A percentile compares a stretch with the other conserved stretches of the same genome.
phyloP scores from a whole-genome alignment of 1,140 invertebrate species.

The Cydia strobilella region DNA sequence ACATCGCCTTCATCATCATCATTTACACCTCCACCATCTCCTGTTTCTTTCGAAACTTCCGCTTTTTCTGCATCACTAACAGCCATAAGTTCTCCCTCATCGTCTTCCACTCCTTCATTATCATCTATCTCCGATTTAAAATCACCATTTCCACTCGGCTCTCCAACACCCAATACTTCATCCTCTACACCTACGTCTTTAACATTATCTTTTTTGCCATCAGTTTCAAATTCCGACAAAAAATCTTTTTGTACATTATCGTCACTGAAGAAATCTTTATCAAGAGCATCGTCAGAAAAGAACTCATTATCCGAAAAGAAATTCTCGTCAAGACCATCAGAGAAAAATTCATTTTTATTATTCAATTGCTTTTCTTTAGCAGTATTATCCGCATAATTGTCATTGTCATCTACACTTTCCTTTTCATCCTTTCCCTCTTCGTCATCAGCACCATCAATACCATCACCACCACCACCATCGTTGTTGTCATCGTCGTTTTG shows the following conservation, averaged over 20 bases:
- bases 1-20: too few species aligned
- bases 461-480: not conserved
- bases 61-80: not conserved
- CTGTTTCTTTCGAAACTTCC: too few species aligned
- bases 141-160: not conserved
- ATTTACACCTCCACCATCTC: too few species aligned
- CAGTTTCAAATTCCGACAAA: not conserved
- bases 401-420: not conserved
- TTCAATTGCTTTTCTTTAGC: not conserved
- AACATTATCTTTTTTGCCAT: conserved; percentile 1
- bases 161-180: not conserved
- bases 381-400: not conserved
- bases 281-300: not conserved
- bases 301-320: not conserved
- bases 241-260: not conserved
- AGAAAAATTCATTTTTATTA: not conserved
- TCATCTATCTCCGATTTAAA: too few species aligned
- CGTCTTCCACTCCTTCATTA: not conserved
- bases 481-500: not conserved
- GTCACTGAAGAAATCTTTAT: not conserved
- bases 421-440: not conserved
- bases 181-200: not conserved
- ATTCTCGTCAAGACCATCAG: not conserved
- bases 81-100: not conserved
- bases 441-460: not conserved